Percentiles rank a stretch among this genome's conserved stretches.
Evolutionary conservation across 2,797 vertebrate genomes (phyloP).

Genomic region (Pseudocheirus occidentalis): DNA sequence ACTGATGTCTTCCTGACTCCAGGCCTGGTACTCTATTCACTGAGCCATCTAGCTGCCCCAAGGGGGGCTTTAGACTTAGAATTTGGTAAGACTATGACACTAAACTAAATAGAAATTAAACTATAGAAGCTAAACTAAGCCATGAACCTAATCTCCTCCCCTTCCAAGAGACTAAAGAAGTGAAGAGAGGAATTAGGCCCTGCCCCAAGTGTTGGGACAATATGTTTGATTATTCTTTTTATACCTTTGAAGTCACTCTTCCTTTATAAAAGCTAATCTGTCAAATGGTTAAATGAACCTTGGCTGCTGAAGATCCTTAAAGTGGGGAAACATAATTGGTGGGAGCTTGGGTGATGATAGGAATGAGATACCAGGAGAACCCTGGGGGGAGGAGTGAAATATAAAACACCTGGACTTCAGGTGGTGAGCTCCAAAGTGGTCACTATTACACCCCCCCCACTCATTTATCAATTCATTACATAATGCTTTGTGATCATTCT

Average conservation of each 20-base stretch:
- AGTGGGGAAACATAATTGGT: not conserved
- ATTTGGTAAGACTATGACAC: not conserved
- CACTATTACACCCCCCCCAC: not conserved
- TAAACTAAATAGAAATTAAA: too few relatives aligned
- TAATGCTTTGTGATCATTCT: not conserved
- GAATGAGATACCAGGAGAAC: not conserved
- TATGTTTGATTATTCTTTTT: not conserved
- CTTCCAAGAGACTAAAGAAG: not conserved
- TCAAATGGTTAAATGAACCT: not conserved
- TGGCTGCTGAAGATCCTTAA: not conserved
- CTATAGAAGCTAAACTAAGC: not conserved
- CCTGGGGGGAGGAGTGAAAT: not conserved
- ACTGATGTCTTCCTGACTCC: not conserved
- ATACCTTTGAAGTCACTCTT: not conserved
- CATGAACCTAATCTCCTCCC: not conserved
- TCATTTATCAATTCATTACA: not conserved
- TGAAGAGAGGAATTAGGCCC: not conserved
- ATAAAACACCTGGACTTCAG: not conserved
- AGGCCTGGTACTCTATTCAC: not conserved
- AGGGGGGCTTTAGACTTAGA: not conserved
- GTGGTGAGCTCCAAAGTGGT: not conserved
- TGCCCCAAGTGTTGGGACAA: not conserved
- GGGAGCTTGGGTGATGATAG: not conserved
- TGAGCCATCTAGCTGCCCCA: too few relatives aligned
- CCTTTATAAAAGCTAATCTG: not conserved